These are phyloP conservation scores for Phasianus colchicus DNA, from an alignment of 2,113 vertebrate species.

Conservation along the genomic window DNA sequence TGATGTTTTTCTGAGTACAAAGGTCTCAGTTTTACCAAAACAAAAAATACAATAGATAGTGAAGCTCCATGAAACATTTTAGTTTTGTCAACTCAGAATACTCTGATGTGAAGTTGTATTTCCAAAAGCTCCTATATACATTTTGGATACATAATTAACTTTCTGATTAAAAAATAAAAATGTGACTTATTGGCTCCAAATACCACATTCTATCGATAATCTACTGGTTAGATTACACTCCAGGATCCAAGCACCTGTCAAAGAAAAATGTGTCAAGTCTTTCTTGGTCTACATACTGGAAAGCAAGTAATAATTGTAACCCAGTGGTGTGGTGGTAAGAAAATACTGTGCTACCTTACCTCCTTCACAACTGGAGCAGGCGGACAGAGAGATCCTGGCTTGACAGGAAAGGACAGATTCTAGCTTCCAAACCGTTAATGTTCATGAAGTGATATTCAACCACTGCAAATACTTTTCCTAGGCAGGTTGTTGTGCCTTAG, in stretches of 20 bases:
- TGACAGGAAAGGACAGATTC: neutral
- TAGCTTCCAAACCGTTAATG: neutral
- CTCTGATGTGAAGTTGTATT: neutral
- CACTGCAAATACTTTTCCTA: neutral
- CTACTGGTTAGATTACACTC: neutral
- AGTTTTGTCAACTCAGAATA: neutral
- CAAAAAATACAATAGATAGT: neutral
- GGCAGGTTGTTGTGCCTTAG: neutral
- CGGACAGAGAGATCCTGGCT: neutral
- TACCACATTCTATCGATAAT: neutral
- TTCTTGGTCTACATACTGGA: neutral
- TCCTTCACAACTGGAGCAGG: neutral
- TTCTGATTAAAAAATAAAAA: neutral
- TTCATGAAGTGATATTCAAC: neutral
- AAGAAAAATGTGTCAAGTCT: rapidly evolving
- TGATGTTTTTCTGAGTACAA: neutral
- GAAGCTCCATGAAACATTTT: neutral
- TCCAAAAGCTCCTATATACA: neutral
- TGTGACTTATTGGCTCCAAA: neutral
- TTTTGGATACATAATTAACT: neutral
- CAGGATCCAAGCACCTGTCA: neutral
- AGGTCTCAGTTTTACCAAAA: neutral
- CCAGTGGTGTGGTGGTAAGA: neutral
- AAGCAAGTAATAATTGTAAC: rapidly evolving
- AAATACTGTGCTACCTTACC: neutral